Conservation (phyloP, 2,113 vertebrate species). For the Onychostoma macrolepis region DNA sequence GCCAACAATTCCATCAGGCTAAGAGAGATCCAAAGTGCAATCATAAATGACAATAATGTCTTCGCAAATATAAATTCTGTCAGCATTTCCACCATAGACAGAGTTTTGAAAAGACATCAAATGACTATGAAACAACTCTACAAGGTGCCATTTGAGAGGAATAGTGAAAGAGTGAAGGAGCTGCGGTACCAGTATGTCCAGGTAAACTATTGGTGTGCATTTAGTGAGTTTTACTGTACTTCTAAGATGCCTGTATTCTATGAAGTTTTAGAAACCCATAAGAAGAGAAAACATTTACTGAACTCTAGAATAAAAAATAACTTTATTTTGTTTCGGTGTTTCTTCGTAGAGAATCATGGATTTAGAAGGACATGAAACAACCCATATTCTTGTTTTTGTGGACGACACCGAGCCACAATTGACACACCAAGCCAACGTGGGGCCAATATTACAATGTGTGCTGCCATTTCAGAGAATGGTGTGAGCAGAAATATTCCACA, state of each 20-base stretch:
- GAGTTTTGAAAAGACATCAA: too few species aligned
- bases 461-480: neutral
- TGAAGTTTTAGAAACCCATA: neutral
- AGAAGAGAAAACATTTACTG: neutral
- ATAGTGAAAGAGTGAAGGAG: neutral
- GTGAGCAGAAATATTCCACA: neutral
- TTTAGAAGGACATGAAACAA: neutral
- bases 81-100: too few species aligned
- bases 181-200: neutral
- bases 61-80: too few species aligned
- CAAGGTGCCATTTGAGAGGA: neutral
- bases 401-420: neutral
- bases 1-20: too few species aligned
- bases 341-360: neutral
- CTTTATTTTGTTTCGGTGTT: neutral
- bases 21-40: too few species aligned
- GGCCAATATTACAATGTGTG: neutral
- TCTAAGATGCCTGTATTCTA: neutral
- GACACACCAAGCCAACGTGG: neutral
- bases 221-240: neutral
- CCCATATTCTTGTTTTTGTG: neutral
- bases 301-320: neutral
- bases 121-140: too few species aligned
- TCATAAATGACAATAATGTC: too few species aligned
- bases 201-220: neutral